Conservation (phyloP, 30 jellyfish, hydroid and myxozoan species). For the Chrysaora quinquecirrha region DNA sequence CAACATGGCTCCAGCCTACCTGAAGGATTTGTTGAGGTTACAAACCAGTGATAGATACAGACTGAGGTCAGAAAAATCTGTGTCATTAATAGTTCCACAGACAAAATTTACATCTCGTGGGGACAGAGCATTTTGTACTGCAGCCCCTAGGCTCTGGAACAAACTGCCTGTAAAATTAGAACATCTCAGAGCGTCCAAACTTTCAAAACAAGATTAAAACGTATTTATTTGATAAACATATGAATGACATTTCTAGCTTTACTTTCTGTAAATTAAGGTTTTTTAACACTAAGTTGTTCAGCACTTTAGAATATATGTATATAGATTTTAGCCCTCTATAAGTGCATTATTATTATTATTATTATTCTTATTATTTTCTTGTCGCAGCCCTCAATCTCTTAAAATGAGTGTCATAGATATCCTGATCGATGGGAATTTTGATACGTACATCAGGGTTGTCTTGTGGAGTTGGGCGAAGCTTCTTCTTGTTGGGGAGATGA, state of each 20-base stretch:
- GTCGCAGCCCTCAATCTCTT: neutral
- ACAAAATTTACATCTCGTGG: constrained; percentile 10
- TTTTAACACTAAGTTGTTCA: constrained; percentile 11
- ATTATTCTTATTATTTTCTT: no score
- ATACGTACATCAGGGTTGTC: no score
- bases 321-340: neutral
- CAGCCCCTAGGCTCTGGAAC: constrained; percentile 27
- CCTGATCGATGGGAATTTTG: no score
- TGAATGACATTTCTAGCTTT: constrained; percentile 9
- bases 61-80: neutral
- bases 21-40: neutral
- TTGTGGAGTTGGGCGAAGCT: no score
- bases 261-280: neutral
- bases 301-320: constrained; percentile 47
- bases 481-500: no score
- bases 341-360: neutral
- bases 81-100: constrained; percentile 13
- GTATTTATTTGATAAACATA: neutral
- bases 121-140: constrained; percentile 30
- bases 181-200: constrained; percentile 22
- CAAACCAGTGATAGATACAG: constrained; percentile 6
- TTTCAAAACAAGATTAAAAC: constrained; percentile 12
- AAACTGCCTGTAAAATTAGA: constrained; percentile 24
- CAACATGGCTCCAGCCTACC: constrained; percentile 3
- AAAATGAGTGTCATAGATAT: no score